phyloP scores from a whole-genome alignment of 92 coral and sea anemone genomes.

The Porites rus region DNA sequence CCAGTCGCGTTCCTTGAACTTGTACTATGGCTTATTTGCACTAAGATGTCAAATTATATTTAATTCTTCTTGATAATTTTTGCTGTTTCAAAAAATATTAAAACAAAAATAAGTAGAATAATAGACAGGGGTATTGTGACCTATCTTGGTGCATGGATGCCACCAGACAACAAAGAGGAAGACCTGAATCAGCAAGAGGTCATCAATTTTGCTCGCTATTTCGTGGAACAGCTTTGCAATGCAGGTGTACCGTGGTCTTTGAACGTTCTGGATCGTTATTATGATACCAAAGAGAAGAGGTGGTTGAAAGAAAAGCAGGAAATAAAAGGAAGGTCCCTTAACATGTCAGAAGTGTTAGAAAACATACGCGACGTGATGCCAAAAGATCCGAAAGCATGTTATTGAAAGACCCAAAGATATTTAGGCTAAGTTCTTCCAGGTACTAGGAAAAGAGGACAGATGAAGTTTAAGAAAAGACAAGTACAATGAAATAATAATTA shows the following conservation, averaged over 20 bases:
- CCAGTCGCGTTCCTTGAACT: no score
- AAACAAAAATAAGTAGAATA: no score
- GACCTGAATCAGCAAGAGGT: slow-evolving; percentile 54
- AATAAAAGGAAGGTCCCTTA: slow-evolving; percentile 28
- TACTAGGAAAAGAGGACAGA: no score
- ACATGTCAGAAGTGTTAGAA: slow-evolving; percentile 59
- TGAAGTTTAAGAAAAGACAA: no score
- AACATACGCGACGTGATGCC: slow-evolving; percentile 23
- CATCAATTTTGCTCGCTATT: slow-evolving; percentile 64
- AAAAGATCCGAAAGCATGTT: no score
- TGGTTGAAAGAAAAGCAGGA: slow-evolving; percentile 50
- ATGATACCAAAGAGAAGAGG: slow-evolving; percentile 48
- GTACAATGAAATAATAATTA: no score
- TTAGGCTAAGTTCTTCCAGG: no score
- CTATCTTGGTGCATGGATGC: slow-evolving; percentile 83
- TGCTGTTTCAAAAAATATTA: no score
- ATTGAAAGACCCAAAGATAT: no score
- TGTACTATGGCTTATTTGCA: no score
- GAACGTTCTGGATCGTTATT: slow-evolving; percentile 69
- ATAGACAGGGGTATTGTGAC: slow-evolving; percentile 29
- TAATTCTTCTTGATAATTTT: no score
- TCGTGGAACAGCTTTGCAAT: slow-evolving; percentile 49
- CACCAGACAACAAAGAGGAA: slow-evolving; percentile 58
- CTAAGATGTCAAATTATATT: no score
- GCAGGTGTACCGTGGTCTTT: slow-evolving; percentile 71